These are phyloP conservation scores for Schizothorax lantsangensis DNA, from an alignment of 2,797 vertebrate species.

Conservation along the genomic window DNA sequence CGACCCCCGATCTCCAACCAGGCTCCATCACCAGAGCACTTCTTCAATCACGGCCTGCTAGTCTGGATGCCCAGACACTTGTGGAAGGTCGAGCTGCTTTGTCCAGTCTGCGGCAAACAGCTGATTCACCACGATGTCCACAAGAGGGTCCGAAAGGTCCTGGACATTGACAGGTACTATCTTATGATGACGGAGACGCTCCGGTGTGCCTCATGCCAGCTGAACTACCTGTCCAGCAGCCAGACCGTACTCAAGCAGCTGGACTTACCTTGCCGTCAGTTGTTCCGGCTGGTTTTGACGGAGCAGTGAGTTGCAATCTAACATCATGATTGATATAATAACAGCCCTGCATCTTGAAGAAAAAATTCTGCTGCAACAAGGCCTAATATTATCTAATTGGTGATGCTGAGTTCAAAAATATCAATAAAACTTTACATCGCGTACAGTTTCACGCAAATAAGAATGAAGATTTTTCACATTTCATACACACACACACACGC, in stretches of 20 bases:
- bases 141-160: conserved; percentile 27
- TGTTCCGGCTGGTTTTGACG: conserved; percentile 37
- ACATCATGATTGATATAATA: no score
- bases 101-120: conserved; percentile 37
- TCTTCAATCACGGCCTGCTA: conserved; percentile 35
- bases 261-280: conserved; percentile 9
- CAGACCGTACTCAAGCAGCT: conserved; percentile 51
- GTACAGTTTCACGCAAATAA: no score
- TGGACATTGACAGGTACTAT: conserved; percentile 48
- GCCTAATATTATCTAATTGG: no score
- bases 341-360: no score
- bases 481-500: no score
- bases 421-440: no score
- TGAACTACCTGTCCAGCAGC: conserved; percentile 22
- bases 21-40: conserved; percentile 32
- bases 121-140: conserved; percentile 14
- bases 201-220: conserved; percentile 26
- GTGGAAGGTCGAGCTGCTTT: conserved; percentile 50
- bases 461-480: no score
- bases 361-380: no score
- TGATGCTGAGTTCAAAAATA: no score
- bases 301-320: conserved; percentile 34
- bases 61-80: conserved; percentile 53
- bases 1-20: conserved; percentile 35
- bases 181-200: conserved; percentile 50